These are phyloP conservation scores for Catocala nupta DNA, from an alignment of 2,888 invertebrate genomes.

Conservation along the genomic window DNA sequence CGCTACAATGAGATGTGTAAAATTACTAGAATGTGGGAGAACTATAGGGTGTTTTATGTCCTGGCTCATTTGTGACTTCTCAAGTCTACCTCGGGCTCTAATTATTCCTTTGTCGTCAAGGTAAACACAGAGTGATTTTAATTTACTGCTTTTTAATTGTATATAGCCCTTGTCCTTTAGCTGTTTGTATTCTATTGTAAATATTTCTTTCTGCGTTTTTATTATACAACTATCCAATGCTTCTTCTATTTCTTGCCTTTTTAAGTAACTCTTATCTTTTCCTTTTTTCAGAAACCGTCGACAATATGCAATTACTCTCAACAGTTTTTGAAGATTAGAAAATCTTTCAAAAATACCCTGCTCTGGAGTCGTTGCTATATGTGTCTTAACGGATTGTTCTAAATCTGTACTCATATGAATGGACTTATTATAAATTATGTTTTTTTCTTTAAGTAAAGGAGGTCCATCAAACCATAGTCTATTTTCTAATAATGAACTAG, in stretches of 20 bases:
- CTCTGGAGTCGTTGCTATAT: background rate
- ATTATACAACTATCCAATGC: background rate
- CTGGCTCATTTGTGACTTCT: background rate
- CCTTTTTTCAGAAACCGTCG: slow-evolving; percentile 1
- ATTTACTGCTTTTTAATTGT: no score
- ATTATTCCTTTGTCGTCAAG: background rate
- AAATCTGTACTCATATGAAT: slow-evolving; percentile 9
- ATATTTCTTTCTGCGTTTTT: background rate
- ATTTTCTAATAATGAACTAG: slow-evolving; percentile 4
- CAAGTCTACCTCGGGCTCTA: slow-evolving; percentile 1
- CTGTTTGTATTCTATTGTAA: background rate
- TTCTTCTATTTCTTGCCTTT: no score
- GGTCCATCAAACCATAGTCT: slow-evolving; percentile 24
- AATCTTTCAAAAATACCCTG: background rate
- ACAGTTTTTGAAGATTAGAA: background rate
- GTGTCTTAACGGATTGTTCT: slow-evolving; percentile 3
- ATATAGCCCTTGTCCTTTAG: background rate
- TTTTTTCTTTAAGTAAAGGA: slow-evolving; percentile 4
- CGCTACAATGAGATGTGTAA: background rate
- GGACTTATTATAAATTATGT: slow-evolving; percentile 7
- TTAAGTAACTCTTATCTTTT: background rate
- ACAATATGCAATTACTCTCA: slow-evolving; percentile 2
- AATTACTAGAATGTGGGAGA: background rate
- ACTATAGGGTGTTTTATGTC: background rate
- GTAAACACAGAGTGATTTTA: background rate